Percentiles rank a stretch among this genome's conserved stretches.
Evolutionary conservation across 2,797 vertebrate genomes (phyloP).

Genomic region (Melanotaenia maccullochi): DNA sequence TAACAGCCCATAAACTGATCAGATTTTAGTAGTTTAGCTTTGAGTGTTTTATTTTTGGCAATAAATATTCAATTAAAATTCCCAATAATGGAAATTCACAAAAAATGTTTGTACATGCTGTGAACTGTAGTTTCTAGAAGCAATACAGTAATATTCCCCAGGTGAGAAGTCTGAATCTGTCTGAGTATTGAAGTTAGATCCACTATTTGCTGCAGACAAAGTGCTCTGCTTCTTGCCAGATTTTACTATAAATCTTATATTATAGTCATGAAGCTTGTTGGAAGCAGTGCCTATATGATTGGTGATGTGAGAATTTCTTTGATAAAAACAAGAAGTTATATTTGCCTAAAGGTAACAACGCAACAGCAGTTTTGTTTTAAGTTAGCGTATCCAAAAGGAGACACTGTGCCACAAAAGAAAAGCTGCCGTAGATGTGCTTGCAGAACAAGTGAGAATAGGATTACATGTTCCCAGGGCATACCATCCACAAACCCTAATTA

Average conservation of each 20-base stretch:
- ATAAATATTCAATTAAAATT: neutral
- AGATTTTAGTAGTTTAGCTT: neutral
- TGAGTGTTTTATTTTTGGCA: neutral
- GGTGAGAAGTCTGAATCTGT: neutral
- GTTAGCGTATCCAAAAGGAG: slow-evolving; percentile 10
- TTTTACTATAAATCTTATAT: neutral
- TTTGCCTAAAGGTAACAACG: slow-evolving; percentile 7
- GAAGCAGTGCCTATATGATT: neutral
- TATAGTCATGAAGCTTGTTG: neutral
- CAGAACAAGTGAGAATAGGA: slow-evolving; percentile 39
- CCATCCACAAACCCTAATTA: slow-evolving; percentile 67
- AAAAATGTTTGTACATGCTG: neutral
- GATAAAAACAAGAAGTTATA: slow-evolving; percentile 9
- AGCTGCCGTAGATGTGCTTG: slow-evolving; percentile 29
- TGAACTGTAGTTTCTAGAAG: too few relatives aligned
- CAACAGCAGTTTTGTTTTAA: neutral
- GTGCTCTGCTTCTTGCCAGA: neutral
- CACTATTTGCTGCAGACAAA: too few relatives aligned
- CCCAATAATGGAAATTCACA: neutral
- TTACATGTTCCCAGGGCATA: slow-evolving; percentile 60
- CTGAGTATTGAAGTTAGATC: too few relatives aligned
- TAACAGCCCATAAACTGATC: neutral
- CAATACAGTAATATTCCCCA: too few relatives aligned
- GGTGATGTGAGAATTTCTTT: neutral
- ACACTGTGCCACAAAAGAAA: slow-evolving; percentile 14